Evolutionary conservation across 2,797 vertebrate species (phyloP), one percentile per base, ranked within the genome.

Genomic region (Tolypeutes matacus): DNA sequence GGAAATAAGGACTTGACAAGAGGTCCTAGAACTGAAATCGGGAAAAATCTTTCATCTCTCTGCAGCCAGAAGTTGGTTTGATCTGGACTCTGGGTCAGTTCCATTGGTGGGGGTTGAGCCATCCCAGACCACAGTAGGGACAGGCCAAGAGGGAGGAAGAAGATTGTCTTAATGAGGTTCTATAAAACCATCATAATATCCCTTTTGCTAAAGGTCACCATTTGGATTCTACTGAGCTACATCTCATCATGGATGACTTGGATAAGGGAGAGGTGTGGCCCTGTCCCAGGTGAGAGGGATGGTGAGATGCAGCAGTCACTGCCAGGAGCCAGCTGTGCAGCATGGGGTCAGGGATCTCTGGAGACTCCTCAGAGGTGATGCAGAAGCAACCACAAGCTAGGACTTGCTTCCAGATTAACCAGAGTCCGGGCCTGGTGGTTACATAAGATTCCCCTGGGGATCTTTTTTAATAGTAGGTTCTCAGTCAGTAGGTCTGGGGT

Each of bases 1-100:
- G 21, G 46, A 94, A 91, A 89, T 8, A 34, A 87, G 70, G 42
- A 31, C 83, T 94, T 65, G 65, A 96, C 58, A 83, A 75, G 36
- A 8, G 78, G 18, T 78, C 42, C 62, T 76, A 81, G 85, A n/a
- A 77, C 65, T 84, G 36, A 96, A 89, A 39, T 86, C 80, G 67
- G 29, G 42, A 20, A 39, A 64, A 36, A 56, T 17, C 18, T 78
- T 80, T 80, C 31, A 91, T 78, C 42, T 88, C 39, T 86, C 46
- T 72, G 27, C 27, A 49, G 86, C 56, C 62, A 77, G 49, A n/a
- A 85, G 49, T 75, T 77, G 42, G 36, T 86, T 95, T 86, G 72
- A 75, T 92, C 53, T 58, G 49, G 4, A 86, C 21, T 46, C 46
- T 73, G 21, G 60, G 39, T 12, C 23, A 64, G 21, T 73, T 75